Conservation (phyloP, 1,140 invertebrate genomes). For the Camponotus vicinus region DNA sequence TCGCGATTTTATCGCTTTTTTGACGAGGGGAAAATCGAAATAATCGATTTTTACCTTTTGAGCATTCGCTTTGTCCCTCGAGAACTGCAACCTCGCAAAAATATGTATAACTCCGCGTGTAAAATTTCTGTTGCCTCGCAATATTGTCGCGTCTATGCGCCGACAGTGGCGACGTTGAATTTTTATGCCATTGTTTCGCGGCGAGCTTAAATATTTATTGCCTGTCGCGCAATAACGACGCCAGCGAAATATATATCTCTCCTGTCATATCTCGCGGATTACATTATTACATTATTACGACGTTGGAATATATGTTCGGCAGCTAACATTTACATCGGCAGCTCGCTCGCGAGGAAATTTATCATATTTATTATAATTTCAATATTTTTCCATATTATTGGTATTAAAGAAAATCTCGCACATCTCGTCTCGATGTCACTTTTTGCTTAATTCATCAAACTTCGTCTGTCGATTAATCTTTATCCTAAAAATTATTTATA, state of each 20-base stretch:
- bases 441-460: not conserved
- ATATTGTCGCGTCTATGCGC: not conserved
- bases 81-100: not conserved
- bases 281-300: constrained; percentile 37
- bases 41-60: constrained; percentile 22
- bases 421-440: not conserved
- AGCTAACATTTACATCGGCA: constrained; percentile 5
- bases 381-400: not conserved
- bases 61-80: not conserved
- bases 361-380: not conserved
- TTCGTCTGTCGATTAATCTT: not conserved
- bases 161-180: constrained; percentile 17
- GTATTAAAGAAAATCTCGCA: not conserved
- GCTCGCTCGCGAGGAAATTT: not conserved
- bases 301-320: constrained; percentile 6
- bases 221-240: constrained; percentile 17
- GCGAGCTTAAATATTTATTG: constrained; percentile 52
- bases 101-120: not conserved
- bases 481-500: not conserved
- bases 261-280: constrained; percentile 16
- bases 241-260: constrained; percentile 19
- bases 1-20: not conserved
- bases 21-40: not conserved
- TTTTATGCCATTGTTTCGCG: constrained; percentile 45
- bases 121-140: not conserved